Evolutionary conservation across 2,797 vertebrate genomes (phyloP), one percentile per base, ranked within the genome.

Genomic region (Melanotaenia pygmaea): DNA sequence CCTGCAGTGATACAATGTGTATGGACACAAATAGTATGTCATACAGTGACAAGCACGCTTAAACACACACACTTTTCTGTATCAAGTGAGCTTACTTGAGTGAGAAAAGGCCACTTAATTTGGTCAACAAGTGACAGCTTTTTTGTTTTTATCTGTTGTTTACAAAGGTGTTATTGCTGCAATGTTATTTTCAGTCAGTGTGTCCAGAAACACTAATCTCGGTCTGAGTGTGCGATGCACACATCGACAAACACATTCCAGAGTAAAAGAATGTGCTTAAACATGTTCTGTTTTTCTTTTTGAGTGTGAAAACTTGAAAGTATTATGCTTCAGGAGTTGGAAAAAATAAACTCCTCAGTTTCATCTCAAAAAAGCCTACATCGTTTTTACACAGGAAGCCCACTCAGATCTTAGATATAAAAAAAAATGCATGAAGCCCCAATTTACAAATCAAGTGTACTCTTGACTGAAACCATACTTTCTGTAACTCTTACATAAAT

Each of bases 11-110:
- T 77, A 79, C 82, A 72, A 74, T 71, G 59, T 64, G 47, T 64
- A 60, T 78, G 74, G 70, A 88, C 81, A 88, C 86, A 88, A 89
- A 88, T 80, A 90, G 51, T 83, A 50, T 87, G 88, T 89, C 88
- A 89, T 88, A 57, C 18, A 0, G 72, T 72, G 79, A 78, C 67
- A 26, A 45, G 53, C 30, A 35, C 50, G 16, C 53, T 57, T 22
- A 56, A 69, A 56, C 57, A 38, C 40, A 54, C 35, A 53, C 56
- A 50, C 5, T 0, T 26, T 59, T 64, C 12, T 22, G 71, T 59
- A 73, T 70, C 24, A 61, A 59, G 40, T 87, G 84, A 91, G 83
- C 83, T 90, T 83, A 89, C 38, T 64, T 34, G 53, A 77, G 51
- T 37, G 69, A 74, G 79, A 81, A 80, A 80, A 78, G 70, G 82